These are phyloP conservation scores for Agelaius phoeniceus DNA, from an alignment of 2,113 vertebrate genomes.

Conservation along the genomic window DNA sequence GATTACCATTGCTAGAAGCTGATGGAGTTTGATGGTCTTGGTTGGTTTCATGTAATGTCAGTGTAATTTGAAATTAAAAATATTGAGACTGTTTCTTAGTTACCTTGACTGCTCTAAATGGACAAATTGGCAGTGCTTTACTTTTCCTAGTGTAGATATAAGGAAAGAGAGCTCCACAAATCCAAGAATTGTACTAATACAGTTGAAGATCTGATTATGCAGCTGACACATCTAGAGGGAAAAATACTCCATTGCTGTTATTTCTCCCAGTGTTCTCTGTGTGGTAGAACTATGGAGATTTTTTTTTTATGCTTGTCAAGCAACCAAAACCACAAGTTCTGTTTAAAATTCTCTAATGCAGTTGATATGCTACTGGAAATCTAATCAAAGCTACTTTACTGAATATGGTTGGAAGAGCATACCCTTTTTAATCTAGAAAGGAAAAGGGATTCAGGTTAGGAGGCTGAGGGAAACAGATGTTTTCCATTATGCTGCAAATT, in stretches of 20 bases:
- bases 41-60: background rate
- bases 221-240: slow-evolving; percentile 29
- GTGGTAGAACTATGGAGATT: background rate
- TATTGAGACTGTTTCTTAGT: background rate
- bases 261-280: slow-evolving; percentile 11
- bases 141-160: background rate
- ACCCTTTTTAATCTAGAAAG: background rate
- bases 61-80: slow-evolving; percentile 8
- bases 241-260: background rate
- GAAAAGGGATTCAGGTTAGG: background rate
- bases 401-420: background rate
- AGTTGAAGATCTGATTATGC: background rate
- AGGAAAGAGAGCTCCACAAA: background rate
- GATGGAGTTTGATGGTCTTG: background rate
- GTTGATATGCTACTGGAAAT: background rate
- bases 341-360: background rate
- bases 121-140: background rate
- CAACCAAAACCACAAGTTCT: background rate
- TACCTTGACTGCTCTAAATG: background rate
- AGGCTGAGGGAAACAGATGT: background rate
- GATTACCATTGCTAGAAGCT: background rate
- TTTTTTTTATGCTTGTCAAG: background rate
- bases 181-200: slow-evolving; percentile 7
- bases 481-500: background rate
- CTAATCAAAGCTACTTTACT: background rate